Evolutionary conservation across 2,888 invertebrate genomes (phyloP), one percentile per base, ranked within the genome.

Genomic region (Monopis laevigella): DNA sequence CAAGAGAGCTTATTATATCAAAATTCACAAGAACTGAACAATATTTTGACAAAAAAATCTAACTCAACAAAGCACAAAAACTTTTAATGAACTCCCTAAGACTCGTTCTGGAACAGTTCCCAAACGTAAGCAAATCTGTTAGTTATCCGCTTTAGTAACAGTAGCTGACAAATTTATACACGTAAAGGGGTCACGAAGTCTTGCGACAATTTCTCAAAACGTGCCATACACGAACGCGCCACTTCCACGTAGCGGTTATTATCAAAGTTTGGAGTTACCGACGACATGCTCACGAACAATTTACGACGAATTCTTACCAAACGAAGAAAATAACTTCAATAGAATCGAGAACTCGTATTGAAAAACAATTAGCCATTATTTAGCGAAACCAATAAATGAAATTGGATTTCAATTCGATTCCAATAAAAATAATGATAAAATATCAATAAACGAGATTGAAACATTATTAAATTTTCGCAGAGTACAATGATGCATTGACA

Each of bases 241-340:
- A 38, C 48, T 46, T 45, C 49, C 48, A 52, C 51, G 49, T 50
- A 54, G 50, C 48, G 52, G 54, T 56, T 61, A 61, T 58, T 59
- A 59, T 56, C 50, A 56, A 61, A 61, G 57, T 61, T 54, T 28
- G 39, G n/a, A 39, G 19, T 26, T 39, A 27, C 27, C 17, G 28
- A 12, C 39, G 39, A 27, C 36, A 21, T 32, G 32, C 32, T 36
- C 12, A 21, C 36, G 13, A 12, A 21, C 18, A 21, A 36, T 36
- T 36, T 36, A 36, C 36, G 36, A 36, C 36, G 6, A 36, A 13
- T 36, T 36, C n/a, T 18, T 17, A 36, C 36, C 10, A 24, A 6
- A 7, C 24, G n/a, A n/a, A n/a, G 17, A 32, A 32, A 21, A 8
- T 32, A 32, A 32, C 32, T 32, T 8, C 32, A 13, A 30, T 3